phyloP scores from a whole-genome alignment of 2,113 vertebrate species.

The Bombycilla garrulus region DNA sequence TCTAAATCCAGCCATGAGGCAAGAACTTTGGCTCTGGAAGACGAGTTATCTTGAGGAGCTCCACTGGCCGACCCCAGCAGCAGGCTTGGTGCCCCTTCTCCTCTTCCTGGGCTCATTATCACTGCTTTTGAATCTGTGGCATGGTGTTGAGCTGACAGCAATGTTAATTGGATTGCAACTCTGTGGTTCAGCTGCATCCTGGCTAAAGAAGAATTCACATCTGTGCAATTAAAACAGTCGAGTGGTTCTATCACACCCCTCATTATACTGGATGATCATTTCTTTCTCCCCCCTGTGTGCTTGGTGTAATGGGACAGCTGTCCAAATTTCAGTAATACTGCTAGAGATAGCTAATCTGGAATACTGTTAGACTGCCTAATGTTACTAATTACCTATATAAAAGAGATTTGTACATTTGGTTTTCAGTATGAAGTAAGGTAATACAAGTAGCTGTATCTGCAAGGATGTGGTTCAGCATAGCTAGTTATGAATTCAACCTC shows the following conservation, averaged over 20 bases:
- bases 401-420: background rate
- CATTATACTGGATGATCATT: background rate
- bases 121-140: background rate
- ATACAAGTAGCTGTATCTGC: background rate
- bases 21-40: background rate
- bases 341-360: background rate
- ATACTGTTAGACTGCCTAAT: background rate
- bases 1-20: background rate
- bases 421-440: background rate
- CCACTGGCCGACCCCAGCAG: background rate
- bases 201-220: background rate
- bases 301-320: background rate
- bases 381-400: background rate
- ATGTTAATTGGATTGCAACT: background rate
- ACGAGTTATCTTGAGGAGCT: background rate
- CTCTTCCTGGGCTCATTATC: background rate
- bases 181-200: background rate
- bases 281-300: background rate
- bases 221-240: background rate
- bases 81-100: background rate
- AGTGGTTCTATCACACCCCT: background rate
- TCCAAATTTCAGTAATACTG: background rate
- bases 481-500: background rate
- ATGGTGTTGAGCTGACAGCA: background rate
- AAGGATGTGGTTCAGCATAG: background rate